These are phyloP conservation scores for Siniperca obscura DNA, from an alignment of 2,797 vertebrate species.

Conservation along the genomic window DNA sequence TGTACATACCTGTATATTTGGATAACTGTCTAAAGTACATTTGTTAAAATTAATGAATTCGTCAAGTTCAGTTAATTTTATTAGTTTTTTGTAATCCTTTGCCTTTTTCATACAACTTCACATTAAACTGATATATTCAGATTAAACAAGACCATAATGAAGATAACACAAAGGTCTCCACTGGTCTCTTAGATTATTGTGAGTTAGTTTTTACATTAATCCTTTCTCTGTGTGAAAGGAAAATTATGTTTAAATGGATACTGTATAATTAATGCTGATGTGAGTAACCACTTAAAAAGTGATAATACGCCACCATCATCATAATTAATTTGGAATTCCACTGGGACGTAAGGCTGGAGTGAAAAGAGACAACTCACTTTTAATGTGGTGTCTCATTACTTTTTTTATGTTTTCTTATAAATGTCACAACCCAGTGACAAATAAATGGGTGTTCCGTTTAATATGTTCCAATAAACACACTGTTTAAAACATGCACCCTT, in stretches of 20 bases:
- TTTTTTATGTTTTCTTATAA: constrained; percentile 15
- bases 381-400: constrained; percentile 13
- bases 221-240: constrained; percentile 13
- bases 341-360: constrained; percentile 35
- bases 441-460: constrained; percentile 41
- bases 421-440: constrained; percentile 33
- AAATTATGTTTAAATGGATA: constrained; percentile 19
- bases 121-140: constrained; percentile 8
- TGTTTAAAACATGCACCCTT: constrained; percentile 44
- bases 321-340: constrained; percentile 54
- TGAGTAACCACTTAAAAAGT: constrained; percentile 49
- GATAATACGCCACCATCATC: constrained; percentile 56
- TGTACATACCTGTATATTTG: not conserved
- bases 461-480: constrained; percentile 48
- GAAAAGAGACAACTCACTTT: constrained; percentile 39
- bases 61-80: not conserved
- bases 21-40: not conserved
- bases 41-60: not conserved
- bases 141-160: not conserved
- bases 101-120: not conserved
- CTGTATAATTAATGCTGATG: constrained; percentile 54
- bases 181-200: constrained; percentile 11
- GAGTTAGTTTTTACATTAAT: constrained; percentile 26
- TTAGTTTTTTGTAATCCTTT: not conserved
- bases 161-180: not conserved